phyloP scores from a whole-genome alignment of 2,113 vertebrate genomes.

The Ardeotis arabs region DNA sequence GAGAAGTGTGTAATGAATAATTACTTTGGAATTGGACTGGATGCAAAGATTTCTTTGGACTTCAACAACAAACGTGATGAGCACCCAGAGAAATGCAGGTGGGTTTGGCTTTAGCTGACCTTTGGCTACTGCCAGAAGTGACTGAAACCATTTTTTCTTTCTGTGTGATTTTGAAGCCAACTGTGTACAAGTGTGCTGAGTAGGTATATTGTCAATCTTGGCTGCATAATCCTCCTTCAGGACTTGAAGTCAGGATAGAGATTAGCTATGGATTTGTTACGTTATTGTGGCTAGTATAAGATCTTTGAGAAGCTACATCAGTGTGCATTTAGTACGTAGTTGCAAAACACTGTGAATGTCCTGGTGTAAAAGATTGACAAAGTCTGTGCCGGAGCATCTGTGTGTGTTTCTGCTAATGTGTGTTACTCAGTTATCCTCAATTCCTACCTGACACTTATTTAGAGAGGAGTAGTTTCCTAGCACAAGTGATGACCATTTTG shows the following conservation, averaged over 20 bases:
- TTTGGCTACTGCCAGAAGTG: neutral
- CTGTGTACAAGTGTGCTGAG: neutral
- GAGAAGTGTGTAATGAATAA: constrained; percentile 98
- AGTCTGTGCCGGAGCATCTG: neutral
- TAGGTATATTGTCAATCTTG: neutral
- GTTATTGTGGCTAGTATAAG: neutral
- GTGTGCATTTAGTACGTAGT: neutral
- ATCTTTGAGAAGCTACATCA: neutral
- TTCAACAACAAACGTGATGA: constrained; percentile 96
- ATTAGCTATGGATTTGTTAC: neutral
- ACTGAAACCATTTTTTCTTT: neutral
- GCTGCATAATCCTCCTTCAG: neutral
- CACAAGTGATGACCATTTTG: neutral
- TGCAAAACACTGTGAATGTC: neutral
- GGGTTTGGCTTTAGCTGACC: neutral
- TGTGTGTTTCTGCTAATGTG: neutral
- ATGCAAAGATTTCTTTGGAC: constrained; percentile 94
- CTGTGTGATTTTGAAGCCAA: neutral
- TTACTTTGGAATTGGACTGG: constrained; percentile 93
- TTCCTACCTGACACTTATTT: neutral
- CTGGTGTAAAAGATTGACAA: neutral
- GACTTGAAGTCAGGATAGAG: neutral
- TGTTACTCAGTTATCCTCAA: neutral
- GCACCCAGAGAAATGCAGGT: constrained; percentile 94
- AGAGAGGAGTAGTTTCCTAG: neutral